Percentiles rank a stretch among this genome's conserved stretches.
Conservation (phyloP, 2,888 invertebrate genomes). For the Lasioglossum marginatum region DNA sequence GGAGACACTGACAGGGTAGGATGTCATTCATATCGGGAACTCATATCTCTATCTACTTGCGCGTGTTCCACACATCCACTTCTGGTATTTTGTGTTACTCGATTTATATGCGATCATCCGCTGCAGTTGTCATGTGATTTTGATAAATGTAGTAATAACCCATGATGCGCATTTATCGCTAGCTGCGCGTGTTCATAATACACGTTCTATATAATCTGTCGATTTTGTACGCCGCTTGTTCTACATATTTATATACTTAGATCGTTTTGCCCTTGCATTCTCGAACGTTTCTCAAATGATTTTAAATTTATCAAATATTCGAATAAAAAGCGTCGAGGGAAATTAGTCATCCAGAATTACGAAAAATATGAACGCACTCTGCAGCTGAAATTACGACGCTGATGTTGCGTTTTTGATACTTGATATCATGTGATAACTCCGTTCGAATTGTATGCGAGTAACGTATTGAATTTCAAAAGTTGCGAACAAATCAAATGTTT, state of each 20-base stretch:
- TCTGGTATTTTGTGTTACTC: constrained; percentile 22
- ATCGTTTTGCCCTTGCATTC: neutral
- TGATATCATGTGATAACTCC: neutral
- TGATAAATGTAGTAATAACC: constrained; percentile 53
- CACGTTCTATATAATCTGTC: constrained; percentile 19
- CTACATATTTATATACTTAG: neutral
- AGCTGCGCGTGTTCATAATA: constrained; percentile 5
- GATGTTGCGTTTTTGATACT: neutral
- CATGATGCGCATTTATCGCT: constrained; percentile 37
- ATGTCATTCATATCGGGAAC: constrained; percentile 4
- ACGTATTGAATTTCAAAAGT: neutral
- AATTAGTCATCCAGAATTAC: neutral
- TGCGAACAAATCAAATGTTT: neutral
- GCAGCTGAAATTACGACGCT: neutral
- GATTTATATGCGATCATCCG: constrained; percentile 27
- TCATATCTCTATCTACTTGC: constrained; percentile 27
- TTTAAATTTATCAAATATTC: neutral
- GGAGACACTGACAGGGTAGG: constrained; percentile 1
- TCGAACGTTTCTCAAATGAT: neutral
- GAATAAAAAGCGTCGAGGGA: neutral
- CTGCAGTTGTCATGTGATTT: constrained; percentile 55
- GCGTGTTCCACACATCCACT: constrained; percentile 20
- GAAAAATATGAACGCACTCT: neutral
- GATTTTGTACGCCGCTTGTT: neutral
- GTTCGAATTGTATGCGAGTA: neutral